Conservation (phyloP, 2,113 vertebrate genomes). For the Macaca fascicularis region T2T-MFA8v1.1 NC_088381.1:86498501-86499000, state of each 20-base stretch:
- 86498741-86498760: conserved; percentile 41
- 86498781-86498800: conserved; percentile 7
- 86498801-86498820: conserved; percentile 53
- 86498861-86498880: conserved; percentile 49
- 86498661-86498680: neutral
- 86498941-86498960: neutral
- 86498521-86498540: neutral
- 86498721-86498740: conserved; percentile 52
- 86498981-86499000: neutral
- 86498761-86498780: conserved; percentile 39
- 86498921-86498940: neutral
- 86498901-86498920: neutral
- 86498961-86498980: neutral
- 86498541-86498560: neutral
- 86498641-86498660: neutral
- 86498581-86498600: neutral
- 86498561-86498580: neutral
- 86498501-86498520: neutral
- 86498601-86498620: neutral
- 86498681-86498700: conserved; percentile 12
- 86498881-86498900: conserved; percentile 60
- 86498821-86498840: neutral
- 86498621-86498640: neutral
- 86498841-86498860: conserved; percentile 53
- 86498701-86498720: conserved; percentile 25